phyloP scores from a whole-genome alignment of 2,113 vertebrate species.

The Xenus cinereus region DNA sequence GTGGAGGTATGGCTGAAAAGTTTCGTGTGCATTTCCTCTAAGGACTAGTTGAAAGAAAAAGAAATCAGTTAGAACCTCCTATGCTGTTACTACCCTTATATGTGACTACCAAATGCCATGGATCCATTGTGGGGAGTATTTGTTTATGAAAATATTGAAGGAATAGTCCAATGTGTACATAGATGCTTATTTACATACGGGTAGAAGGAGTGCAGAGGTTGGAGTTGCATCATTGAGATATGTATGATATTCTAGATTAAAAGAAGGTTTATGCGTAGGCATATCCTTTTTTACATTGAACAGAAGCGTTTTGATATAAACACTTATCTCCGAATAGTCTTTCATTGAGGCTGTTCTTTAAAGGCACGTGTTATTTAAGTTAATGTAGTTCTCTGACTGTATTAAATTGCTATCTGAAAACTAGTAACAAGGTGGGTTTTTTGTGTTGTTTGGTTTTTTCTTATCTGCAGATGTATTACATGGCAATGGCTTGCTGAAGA shows the following conservation, averaged over 20 bases:
- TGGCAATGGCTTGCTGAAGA: not conserved
- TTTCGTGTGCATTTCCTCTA: not conserved
- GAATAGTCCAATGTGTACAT: not conserved
- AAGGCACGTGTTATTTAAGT: not conserved
- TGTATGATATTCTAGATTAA: not conserved
- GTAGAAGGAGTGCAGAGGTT: not conserved
- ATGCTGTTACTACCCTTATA: not conserved
- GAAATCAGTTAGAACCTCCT: not conserved
- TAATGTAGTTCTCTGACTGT: not conserved
- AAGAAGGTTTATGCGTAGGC: not conserved
- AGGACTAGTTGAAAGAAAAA: not conserved
- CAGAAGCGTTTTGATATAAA: not conserved
- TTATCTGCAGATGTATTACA: not conserved
- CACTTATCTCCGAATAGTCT: not conserved
- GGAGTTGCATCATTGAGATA: not conserved
- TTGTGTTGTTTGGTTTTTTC: not conserved
- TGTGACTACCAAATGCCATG: not conserved
- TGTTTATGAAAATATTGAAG: not conserved
- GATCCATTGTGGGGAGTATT: not conserved
- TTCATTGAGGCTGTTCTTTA: not conserved
- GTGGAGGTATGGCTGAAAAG: not conserved
- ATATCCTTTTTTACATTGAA: not conserved
- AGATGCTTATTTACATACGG: not conserved
- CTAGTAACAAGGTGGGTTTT: not conserved
- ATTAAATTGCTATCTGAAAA: not conserved